phyloP scores from a whole-genome alignment of 2,113 vertebrate genomes.

The Galbula dea region DNA sequence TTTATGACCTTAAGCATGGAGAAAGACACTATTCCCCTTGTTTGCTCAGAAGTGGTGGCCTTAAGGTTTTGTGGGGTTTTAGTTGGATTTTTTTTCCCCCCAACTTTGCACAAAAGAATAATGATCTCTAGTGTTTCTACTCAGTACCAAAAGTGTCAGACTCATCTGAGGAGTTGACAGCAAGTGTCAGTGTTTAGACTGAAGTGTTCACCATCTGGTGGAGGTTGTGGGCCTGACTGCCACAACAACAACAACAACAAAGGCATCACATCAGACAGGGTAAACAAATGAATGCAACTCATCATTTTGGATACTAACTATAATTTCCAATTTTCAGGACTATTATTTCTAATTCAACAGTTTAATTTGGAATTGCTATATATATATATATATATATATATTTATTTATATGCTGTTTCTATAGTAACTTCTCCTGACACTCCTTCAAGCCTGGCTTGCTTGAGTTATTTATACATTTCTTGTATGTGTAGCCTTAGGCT shows the following conservation, averaged over 20 bases:
- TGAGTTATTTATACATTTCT: not conserved
- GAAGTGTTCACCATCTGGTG: slow-evolving; percentile 16
- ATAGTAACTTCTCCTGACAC: not conserved
- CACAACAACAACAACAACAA: not conserved
- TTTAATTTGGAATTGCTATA: not conserved
- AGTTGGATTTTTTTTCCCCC: not conserved
- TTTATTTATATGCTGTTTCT: not conserved
- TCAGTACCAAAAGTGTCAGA: slow-evolving; percentile 8
- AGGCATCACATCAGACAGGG: not conserved
- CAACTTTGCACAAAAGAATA: not conserved
- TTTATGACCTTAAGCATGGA: not conserved
- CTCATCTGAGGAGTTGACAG: slow-evolving; percentile 35
- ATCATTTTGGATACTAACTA: not conserved
- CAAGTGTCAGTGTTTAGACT: slow-evolving; percentile 21
- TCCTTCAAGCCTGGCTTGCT: not conserved
- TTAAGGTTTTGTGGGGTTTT: not conserved
- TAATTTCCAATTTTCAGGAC: not conserved
- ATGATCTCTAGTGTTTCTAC: not conserved
- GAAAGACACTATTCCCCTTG: not conserved
- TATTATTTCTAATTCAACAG: not conserved
- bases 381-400: too few relatives aligned
- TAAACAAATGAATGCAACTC: not conserved
- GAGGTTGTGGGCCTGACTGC: slow-evolving; percentile 7
- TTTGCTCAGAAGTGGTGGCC: not conserved
- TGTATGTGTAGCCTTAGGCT: not conserved